Base-by-base conservation (phyloP, 2,797 vertebrate genomes). In the Hippopotamyrus pictus region DNA sequence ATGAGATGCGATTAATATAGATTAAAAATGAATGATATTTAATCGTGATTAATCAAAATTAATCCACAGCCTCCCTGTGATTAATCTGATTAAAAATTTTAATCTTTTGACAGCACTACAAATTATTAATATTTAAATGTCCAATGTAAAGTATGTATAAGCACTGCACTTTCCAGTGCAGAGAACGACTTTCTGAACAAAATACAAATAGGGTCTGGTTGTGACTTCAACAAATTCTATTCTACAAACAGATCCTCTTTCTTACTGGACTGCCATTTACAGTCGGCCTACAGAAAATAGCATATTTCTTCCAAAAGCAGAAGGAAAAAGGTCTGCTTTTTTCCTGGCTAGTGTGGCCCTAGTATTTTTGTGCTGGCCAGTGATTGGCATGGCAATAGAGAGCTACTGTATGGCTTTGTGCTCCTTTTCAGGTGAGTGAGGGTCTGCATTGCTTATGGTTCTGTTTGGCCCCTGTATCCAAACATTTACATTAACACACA, bases 361-460 rank as follows among this genome's bases (percentile, higher is more conserved):
- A 0, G 97, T 98, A n/a, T 94, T 99, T 5, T 92, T 96, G 91
- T 94, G 95, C 0, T 98, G 97, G 98, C 97, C 98, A 0, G 79
- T 97, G 46, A 93, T 97, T 83, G 98, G 97, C 25, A 97, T 99
- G 97, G 9, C 95, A 41, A 94, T 97, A 91, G 97, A 99, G 91
- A 94, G 90, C 89, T 99, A n/a, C n/a, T n/a, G n/a, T n/a, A 98
- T 0, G 98, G 98, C 7, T 98, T 98, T 91, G 57, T 98, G 14
- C 94, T 91, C 88, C 95, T 98, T 89, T 98, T 98, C 96, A 97
- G 93, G 97, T 97, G 92, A 89, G 92, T 93, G 25, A 33, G n/a
- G n/a, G 3, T 6, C 41, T 11, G 50, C n/a, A 44, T 5, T 57
- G 29, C 22, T 53, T 33, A 22, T 48, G 79, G 11, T 29, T 87